Evolutionary conservation across 2,888 invertebrate genomes (phyloP).

Genomic region (Cheilosia variabilis): DNA sequence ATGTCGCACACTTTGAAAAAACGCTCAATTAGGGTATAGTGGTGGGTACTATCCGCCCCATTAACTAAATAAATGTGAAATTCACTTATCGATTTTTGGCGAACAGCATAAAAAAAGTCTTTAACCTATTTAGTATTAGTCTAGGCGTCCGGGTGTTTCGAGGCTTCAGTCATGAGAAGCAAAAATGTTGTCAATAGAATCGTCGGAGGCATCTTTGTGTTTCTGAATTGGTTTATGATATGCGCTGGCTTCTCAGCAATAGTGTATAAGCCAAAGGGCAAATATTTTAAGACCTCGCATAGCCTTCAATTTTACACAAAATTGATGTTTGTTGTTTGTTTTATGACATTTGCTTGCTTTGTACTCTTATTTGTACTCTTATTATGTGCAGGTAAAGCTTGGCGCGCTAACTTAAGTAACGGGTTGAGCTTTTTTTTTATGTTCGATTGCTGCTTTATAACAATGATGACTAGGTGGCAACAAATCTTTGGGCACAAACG

Average conservation of each 20-base stretch:
- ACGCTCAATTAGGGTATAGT: background rate
- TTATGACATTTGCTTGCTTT: background rate
- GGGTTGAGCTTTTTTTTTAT: background rate
- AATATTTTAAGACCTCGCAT: slow-evolving; percentile 1
- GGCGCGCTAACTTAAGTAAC: background rate
- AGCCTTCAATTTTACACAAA: slow-evolving; percentile 11
- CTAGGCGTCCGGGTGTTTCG: background rate
- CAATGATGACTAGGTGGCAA: slow-evolving; percentile 34
- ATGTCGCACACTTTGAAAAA: background rate
- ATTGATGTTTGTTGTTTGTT: background rate
- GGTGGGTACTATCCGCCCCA: background rate
- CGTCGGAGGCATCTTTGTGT: slow-evolving; percentile 23
- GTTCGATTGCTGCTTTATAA: slow-evolving; percentile 10
- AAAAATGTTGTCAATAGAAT: slow-evolving; percentile 30
- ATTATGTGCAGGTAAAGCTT: background rate
- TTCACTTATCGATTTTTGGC: background rate
- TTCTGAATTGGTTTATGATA: slow-evolving; percentile 46
- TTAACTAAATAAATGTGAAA: background rate
- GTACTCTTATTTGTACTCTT: background rate
- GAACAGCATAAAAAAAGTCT: background rate
- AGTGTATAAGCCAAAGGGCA: background rate
- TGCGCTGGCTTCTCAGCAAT: slow-evolving; percentile 38
- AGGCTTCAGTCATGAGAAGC: slow-evolving; percentile 7
- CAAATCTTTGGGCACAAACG: slow-evolving; percentile 10
- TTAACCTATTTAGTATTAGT: background rate